These are phyloP conservation scores for Malurus melanocephalus DNA, from an alignment of 2,113 vertebrate genomes.

Conservation along the genomic window DNA sequence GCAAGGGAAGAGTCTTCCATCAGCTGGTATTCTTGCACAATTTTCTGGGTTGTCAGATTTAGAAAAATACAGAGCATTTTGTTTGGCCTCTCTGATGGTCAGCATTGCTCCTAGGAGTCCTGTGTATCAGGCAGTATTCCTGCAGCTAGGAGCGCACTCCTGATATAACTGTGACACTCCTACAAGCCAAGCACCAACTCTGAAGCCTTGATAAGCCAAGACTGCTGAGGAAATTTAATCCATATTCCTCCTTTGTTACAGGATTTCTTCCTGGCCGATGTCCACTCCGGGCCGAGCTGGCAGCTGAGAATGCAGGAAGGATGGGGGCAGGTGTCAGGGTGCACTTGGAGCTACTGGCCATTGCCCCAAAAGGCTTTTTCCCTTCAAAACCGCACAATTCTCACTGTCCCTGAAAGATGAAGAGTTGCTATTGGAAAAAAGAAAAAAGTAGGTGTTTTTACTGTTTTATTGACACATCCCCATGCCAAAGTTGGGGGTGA, in stretches of 20 bases:
- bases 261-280: not conserved
- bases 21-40: not conserved
- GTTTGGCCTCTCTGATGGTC: not conserved
- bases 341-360: not conserved
- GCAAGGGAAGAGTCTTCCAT: not conserved
- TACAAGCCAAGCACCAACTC: not conserved
- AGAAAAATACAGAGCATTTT: not conserved
- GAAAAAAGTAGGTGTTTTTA: too few species aligned
- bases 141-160: accelerated
- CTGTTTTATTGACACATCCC: not conserved
- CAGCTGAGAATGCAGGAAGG: not conserved
- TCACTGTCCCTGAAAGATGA: not conserved
- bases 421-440: too few species aligned
- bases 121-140: not conserved
- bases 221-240: not conserved
- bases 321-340: accelerated
- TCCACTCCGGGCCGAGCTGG: not conserved
- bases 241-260: accelerated
- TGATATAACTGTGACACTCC: not conserved
- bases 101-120: not conserved
- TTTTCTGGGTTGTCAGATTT: not conserved
- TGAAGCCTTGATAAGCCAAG: not conserved
- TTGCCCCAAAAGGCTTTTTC: not conserved
- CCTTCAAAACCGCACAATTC: not conserved
- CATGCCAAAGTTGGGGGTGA: accelerated